These are phyloP conservation scores for Strigops habroptila DNA, from an alignment of 2,113 vertebrate species.

Conservation along the genomic window DNA sequence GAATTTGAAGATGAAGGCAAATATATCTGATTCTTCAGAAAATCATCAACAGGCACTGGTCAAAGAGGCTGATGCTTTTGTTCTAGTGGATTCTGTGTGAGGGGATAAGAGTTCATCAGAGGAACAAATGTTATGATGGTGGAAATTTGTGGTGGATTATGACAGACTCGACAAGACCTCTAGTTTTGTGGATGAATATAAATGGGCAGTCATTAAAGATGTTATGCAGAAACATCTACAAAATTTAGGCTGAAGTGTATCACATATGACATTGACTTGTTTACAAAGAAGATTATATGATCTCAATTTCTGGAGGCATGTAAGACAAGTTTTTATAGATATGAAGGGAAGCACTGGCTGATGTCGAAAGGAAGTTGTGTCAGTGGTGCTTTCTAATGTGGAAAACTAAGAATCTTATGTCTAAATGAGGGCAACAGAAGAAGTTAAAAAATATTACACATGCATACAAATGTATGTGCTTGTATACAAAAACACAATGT, in stretches of 20 bases:
- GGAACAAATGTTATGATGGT: background rate
- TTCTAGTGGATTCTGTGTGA: background rate
- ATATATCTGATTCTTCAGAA: background rate
- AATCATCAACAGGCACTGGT: background rate
- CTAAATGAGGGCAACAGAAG: background rate
- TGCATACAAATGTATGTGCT: background rate
- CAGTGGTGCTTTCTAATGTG: background rate
- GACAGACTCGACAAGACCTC: background rate
- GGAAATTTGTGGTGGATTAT: background rate
- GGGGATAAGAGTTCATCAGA: background rate
- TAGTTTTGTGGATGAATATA: background rate
- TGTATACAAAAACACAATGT: background rate
- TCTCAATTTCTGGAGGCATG: background rate
- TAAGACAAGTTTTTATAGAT: background rate
- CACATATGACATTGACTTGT: background rate
- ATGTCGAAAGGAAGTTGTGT: background rate
- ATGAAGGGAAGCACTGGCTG: background rate
- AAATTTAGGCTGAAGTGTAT: background rate
- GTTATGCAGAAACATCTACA: background rate
- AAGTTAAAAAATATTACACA: background rate
- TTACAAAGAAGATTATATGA: background rate
- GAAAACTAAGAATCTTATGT: background rate
- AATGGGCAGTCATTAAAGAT: background rate
- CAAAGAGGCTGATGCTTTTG: background rate
- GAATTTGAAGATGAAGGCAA: conserved; percentile 1